phyloP scores from a whole-genome alignment of 2,113 vertebrate genomes.

The Urocynchramus pylzowi region DNA sequence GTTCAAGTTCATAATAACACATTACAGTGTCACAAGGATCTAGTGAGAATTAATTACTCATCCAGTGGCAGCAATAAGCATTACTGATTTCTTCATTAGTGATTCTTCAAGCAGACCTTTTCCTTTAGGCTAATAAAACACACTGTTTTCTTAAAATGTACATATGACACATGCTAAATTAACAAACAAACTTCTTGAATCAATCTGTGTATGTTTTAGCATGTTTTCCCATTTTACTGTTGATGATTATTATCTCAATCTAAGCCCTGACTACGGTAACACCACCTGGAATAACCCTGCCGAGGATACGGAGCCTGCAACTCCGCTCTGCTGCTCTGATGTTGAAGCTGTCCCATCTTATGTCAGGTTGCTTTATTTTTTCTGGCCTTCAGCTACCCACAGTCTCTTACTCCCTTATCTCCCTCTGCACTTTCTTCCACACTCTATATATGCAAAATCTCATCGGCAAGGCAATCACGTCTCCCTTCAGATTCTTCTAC shows the following conservation, averaged over 20 bases:
- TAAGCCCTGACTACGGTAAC: not conserved
- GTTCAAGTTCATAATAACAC: conserved; percentile 1
- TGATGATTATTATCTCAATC: not conserved
- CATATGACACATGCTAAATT: not conserved
- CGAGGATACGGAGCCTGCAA: not conserved
- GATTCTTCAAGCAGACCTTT: not conserved
- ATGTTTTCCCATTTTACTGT: not conserved
- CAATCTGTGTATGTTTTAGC: not conserved
- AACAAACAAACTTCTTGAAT: not conserved
- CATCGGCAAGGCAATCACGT: not conserved
- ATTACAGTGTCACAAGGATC: not conserved
- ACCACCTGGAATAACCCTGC: not conserved
- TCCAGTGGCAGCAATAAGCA: not conserved
- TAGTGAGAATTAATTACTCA: conserved; percentile 2
- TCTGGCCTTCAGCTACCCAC: not conserved
- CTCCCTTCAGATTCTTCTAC: not conserved
- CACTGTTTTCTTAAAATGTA: not conserved
- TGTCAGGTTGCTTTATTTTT: not conserved
- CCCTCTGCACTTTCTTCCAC: not conserved
- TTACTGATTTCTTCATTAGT: not conserved
- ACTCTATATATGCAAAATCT: not conserved
- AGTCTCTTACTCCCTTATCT: not conserved
- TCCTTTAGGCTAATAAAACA: not conserved
- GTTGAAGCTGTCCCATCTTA: not conserved
- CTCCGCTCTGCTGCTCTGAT: not conserved